Percentiles rank a stretch among this genome's conserved stretches.
phyloP scores from a whole-genome alignment of 2,797 vertebrate species.

The Antrozous pallidus region DNA sequence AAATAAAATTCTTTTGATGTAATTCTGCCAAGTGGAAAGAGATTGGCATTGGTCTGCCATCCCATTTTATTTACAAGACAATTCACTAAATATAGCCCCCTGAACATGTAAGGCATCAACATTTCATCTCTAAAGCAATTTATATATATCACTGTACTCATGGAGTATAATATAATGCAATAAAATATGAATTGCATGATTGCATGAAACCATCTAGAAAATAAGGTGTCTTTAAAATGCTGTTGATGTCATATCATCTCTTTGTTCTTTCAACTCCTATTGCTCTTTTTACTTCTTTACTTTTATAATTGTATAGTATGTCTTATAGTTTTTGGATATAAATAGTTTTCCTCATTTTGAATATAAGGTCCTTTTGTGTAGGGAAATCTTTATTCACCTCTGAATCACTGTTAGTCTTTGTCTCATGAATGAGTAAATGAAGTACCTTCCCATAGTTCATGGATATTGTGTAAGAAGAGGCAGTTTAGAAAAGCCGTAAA shows the following conservation, averaged over 20 bases:
- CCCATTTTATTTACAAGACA: neutral
- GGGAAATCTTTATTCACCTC: conserved; percentile 17
- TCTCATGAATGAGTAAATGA: conserved; percentile 33
- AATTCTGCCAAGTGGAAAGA: neutral
- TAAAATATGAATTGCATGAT: neutral
- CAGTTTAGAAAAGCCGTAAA: conserved; percentile 17
- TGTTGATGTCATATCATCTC: neutral
- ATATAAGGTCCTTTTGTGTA: neutral
- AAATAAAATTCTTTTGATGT: conserved; percentile 17
- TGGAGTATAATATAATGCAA: neutral
- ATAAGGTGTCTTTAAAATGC: neutral
- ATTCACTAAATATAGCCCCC: neutral
- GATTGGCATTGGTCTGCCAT: neutral
- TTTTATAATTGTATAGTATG: neutral
- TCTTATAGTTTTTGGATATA: neutral
- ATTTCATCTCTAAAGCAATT: neutral
- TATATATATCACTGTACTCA: neutral
- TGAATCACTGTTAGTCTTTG: conserved; percentile 36
- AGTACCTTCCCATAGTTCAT: neutral
- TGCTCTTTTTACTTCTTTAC: neutral
- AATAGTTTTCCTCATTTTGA: neutral
- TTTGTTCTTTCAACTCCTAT: neutral
- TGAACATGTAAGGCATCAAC: neutral
- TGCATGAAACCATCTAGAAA: neutral
- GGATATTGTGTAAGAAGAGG: neutral